phyloP scores from a whole-genome alignment of 2,113 vertebrate genomes.

The Melanotaenia duboulayi region DNA sequence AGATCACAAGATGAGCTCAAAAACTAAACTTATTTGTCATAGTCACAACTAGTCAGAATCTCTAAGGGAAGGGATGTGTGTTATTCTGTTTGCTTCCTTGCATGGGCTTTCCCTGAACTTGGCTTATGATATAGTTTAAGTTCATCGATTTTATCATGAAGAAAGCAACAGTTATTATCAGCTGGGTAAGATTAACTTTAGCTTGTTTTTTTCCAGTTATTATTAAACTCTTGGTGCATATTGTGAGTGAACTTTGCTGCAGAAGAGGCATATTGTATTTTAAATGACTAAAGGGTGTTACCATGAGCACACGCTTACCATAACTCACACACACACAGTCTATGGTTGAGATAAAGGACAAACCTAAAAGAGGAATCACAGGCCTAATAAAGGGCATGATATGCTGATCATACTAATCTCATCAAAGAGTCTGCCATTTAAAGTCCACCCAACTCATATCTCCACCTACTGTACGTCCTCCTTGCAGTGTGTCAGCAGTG shows the following conservation, averaged over 20 bases:
- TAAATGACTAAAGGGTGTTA: background rate
- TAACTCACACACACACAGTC: background rate
- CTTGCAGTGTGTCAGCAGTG: background rate
- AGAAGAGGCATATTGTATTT: background rate
- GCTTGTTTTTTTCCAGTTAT: too few relatives aligned
- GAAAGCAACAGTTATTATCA: background rate
- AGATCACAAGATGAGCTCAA: too few relatives aligned
- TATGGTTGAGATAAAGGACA: background rate
- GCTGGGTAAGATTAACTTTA: background rate
- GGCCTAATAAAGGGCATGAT: constrained; percentile 20
- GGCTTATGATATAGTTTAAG: too few relatives aligned
- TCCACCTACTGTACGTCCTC: background rate
- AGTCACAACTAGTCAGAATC: too few relatives aligned
- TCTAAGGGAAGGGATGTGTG: too few relatives aligned
- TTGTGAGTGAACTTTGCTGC: background rate
- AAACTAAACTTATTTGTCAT: too few relatives aligned
- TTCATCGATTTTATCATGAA: background rate
- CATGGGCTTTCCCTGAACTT: too few relatives aligned
- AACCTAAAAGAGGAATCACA: constrained; percentile 7
- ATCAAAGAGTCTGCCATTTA: constrained; percentile 25
- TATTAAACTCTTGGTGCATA: background rate
- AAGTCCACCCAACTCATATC: background rate
- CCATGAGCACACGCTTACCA: background rate
- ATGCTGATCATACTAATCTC: constrained; percentile 15
- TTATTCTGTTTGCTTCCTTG: too few relatives aligned